Evolutionary conservation across 2,113 vertebrate species (phyloP), one percentile per base, ranked within the genome.

Genomic region (Amphilophus citrinellus): DNA sequence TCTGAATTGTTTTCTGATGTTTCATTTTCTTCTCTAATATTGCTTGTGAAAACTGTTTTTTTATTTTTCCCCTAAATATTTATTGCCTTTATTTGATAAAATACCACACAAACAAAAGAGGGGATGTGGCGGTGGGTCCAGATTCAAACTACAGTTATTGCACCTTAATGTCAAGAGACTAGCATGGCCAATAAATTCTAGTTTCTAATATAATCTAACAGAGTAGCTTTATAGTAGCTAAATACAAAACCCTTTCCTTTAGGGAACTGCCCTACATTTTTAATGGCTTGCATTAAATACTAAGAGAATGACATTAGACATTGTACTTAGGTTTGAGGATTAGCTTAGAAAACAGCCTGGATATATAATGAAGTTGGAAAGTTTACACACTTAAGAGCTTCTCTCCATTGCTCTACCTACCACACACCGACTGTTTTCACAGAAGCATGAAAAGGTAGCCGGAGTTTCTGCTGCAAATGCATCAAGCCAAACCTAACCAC

Each of bases 401-500:
- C 68, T 68, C 14, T 75, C 58, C 76, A 22, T 20, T 61, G 79
- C 77, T 66, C 37, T 39, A 58, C 66, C 50, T 71, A 8, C 18
- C 58, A 80, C 79, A 78, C 89, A 61, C 42, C 56, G 59, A 65
- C 66, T 80, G 56, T 65, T 90, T 87, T 89, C 85, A 80, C 76
- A 87, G 84, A 71, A 61, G 84, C 82, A 90, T 83, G 77, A 68
- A 68, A 86, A 84, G 15, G 50, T 61, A 58, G 47, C 61, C 20
- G 22, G 68, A 76, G 59, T 68, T 65, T 84, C 81, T 87, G 57
- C 89, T 82, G 61, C 83, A 78, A 80, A 77, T 80, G 50, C 76
- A 82, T 22, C 76, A 76, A 53, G 76, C 80, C 82, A 68, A 66
- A 90, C 89, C 89, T 76, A 77, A 91, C 78, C 83, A 86, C 78